phyloP scores from a whole-genome alignment of 2,888 invertebrate species.

The Dicycla oo region DNA sequence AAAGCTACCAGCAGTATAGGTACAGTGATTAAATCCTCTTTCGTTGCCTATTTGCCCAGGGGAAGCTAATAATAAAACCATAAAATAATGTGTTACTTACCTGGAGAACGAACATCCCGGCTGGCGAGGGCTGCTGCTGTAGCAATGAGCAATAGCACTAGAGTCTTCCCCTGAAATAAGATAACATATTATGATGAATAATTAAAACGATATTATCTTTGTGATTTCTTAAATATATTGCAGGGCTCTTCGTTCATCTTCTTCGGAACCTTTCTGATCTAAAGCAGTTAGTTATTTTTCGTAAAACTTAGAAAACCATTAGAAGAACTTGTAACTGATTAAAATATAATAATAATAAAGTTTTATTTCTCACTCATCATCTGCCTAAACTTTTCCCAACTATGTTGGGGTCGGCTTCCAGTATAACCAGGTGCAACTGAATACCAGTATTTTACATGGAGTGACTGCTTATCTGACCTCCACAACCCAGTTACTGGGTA shows the following conservation, averaged over 20 bases:
- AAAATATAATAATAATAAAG: too few relatives aligned
- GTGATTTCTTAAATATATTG: neutral
- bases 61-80: neutral
- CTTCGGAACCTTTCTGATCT: too few relatives aligned
- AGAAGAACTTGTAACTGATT: neutral
- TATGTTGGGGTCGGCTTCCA: too few relatives aligned
- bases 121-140: slow-evolving; percentile 50
- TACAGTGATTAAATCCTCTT: neutral
- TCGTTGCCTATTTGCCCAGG: neutral
- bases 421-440: too few relatives aligned
- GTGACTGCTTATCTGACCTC: too few relatives aligned
- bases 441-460: too few relatives aligned
- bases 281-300: neutral
- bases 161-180: slow-evolving; percentile 45
- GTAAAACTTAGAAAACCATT: neutral
- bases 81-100: slow-evolving; percentile 46
- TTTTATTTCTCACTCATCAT: too few relatives aligned
- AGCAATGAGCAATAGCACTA: slow-evolving; percentile 50
- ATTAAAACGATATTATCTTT: neutral
- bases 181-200: neutral
- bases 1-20: neutral
- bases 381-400: too few relatives aligned
- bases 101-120: slow-evolving; percentile 67
- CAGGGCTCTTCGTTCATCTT: neutral
- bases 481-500: too few relatives aligned